Conservation (phyloP, 2,888 invertebrate species). For the Cetonia aurata region DNA sequence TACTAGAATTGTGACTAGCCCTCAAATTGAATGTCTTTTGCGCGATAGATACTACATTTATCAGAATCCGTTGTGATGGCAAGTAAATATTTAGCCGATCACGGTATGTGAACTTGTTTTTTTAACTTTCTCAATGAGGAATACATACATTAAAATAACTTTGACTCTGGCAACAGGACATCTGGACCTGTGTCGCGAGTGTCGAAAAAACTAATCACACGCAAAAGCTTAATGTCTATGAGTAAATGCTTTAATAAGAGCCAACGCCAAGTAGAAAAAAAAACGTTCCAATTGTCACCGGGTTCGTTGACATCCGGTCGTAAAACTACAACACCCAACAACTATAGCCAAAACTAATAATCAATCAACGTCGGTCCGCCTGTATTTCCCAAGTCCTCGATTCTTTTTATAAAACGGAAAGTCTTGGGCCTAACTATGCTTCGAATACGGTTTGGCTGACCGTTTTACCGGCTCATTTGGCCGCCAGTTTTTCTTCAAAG, state of each 20-base stretch:
- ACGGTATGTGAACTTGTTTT: constrained; percentile 21
- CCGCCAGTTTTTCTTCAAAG: not conserved
- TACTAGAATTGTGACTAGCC: no score
- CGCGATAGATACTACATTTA: no score
- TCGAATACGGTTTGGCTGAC: constrained; percentile 4
- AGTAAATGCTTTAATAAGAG: constrained; percentile 25
- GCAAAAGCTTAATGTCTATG: constrained; percentile 35
- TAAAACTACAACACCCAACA: constrained; percentile 36
- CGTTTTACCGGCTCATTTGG: constrained; percentile 15
- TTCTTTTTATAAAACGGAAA: constrained; percentile 37
- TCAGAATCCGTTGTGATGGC: not conserved
- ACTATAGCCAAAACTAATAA: constrained; percentile 42
- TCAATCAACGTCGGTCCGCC: constrained; percentile 39
- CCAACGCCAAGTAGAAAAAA: constrained; percentile 29
- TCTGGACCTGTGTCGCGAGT: constrained; percentile 23
- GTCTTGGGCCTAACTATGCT: constrained; percentile 23
- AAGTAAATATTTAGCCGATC: not conserved
- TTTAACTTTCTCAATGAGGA: constrained; percentile 24
- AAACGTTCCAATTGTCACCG: constrained; percentile 36
- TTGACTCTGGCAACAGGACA: constrained; percentile 8
- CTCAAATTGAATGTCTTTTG: no score
- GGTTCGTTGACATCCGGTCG: constrained; percentile 36
- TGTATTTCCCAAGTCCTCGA: constrained; percentile 25
- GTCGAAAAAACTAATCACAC: constrained; percentile 28
- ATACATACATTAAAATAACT: constrained; percentile 19